A percentile compares a stretch with the other conserved stretches of the same genome.
Conservation (phyloP, 1,140 invertebrate genomes). For the Pectinophora gossypiella region DNA sequence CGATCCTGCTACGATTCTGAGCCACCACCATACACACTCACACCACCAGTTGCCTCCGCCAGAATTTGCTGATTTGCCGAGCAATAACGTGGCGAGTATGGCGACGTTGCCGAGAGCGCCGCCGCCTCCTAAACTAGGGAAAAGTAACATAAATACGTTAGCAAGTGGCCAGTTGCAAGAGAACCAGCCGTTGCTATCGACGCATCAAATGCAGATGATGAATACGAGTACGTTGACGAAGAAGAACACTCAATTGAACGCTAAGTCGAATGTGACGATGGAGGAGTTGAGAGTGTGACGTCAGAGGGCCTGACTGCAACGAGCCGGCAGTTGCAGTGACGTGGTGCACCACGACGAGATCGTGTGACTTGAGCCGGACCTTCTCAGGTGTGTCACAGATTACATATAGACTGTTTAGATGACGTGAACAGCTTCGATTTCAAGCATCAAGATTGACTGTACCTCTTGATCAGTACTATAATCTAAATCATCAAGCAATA, state of each 20-base stretch:
- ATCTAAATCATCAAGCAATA: too few relatives aligned
- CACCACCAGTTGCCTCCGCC: slow-evolving; percentile 87
- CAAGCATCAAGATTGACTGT: too few relatives aligned
- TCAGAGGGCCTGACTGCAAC: slow-evolving; percentile 76
- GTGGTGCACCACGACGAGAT: slow-evolving; percentile 71
- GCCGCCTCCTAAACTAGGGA: slow-evolving; percentile 83
- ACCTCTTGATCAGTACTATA: too few relatives aligned
- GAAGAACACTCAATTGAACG: slow-evolving; percentile 79
- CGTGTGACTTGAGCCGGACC: slow-evolving; percentile 73
- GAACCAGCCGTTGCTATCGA: slow-evolving; percentile 77
- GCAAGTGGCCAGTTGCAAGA: slow-evolving; percentile 78
- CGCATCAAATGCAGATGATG: slow-evolving; percentile 81
- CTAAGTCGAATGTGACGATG: slow-evolving; percentile 81
- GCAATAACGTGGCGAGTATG: slow-evolving; percentile 78
- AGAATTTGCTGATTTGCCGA: slow-evolving; percentile 84
- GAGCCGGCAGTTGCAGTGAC: slow-evolving; percentile 72
- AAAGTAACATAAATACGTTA: slow-evolving; percentile 77
- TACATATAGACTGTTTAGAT: too few relatives aligned
- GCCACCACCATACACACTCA: slow-evolving; percentile 81
- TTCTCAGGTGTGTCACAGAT: slow-evolving; percentile 61
- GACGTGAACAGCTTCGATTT: too few relatives aligned
- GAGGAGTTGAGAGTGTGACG: slow-evolving; percentile 89
- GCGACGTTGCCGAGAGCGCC: slow-evolving; percentile 80
- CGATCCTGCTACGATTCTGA: slow-evolving; percentile 80
- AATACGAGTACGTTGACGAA: slow-evolving; percentile 81